Evolutionary conservation across 2,113 vertebrate species (phyloP).

Genomic region (Mirza zaza): DNA sequence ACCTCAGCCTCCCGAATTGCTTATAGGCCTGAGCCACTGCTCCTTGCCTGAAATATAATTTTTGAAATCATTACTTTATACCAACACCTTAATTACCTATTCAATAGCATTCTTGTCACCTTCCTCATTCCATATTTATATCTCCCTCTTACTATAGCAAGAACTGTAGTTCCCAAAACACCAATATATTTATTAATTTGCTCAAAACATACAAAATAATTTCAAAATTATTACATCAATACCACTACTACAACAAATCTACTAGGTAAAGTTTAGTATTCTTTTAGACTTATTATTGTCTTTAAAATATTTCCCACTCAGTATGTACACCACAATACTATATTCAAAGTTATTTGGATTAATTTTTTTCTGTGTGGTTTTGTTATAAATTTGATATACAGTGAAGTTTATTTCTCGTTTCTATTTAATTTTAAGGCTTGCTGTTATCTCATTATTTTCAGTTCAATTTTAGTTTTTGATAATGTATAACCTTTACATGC

Average conservation of each 20-base stretch:
- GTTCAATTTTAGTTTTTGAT: background rate
- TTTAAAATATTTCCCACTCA: background rate
- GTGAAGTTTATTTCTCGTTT: background rate
- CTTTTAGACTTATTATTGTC: constrained; percentile 4
- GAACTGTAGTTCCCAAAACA: background rate
- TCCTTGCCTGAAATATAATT: background rate
- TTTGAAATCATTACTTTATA: background rate
- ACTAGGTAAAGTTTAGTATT: background rate
- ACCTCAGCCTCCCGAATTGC: too few relatives aligned
- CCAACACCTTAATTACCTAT: background rate
- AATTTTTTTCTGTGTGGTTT: background rate
- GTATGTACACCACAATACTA: background rate
- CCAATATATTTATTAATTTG: background rate
- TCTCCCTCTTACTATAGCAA: background rate
- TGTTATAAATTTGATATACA: background rate
- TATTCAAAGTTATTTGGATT: background rate
- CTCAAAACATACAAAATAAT: background rate
- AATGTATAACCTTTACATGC: background rate
- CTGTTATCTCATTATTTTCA: background rate
- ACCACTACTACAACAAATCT: background rate
- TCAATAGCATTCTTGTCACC: background rate
- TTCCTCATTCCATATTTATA: background rate
- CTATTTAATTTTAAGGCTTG: background rate
- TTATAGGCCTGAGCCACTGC: too few relatives aligned
- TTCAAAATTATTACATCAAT: background rate